Percentiles rank a stretch among this genome's conserved stretches.
Conservation (phyloP, 2,888 invertebrate species). For the Ferrisia virgata region DNA sequence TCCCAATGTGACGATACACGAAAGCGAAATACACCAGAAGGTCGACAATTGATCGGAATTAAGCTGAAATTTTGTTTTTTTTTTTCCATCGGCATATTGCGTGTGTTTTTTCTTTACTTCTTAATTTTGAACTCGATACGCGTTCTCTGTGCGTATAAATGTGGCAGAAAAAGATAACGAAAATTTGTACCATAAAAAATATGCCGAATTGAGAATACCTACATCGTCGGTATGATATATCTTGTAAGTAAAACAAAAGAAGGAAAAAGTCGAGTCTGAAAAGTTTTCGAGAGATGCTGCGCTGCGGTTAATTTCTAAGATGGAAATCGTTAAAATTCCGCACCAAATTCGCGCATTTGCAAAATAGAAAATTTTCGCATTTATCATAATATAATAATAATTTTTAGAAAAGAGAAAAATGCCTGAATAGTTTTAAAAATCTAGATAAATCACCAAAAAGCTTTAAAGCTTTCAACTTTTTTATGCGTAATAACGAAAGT, state of each 20-base stretch:
- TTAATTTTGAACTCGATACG: no score
- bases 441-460: not conserved
- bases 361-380: not conserved
- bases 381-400: slow-evolving; percentile 3
- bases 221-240: not conserved
- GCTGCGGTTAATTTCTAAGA: not conserved
- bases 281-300: not conserved
- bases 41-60: not conserved
- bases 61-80: not conserved
- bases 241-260: not conserved
- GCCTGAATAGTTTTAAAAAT: not conserved
- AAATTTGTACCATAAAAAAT: no score
- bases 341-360: not conserved
- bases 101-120: not conserved
- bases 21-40: not conserved
- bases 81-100: not conserved
- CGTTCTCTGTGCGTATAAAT: no score
- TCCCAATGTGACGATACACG: not conserved
- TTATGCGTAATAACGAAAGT: not conserved
- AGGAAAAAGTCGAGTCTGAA: not conserved
- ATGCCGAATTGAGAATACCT: no score
- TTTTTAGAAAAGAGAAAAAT: not conserved
- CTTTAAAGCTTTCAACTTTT: not conserved
- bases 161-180: no score
- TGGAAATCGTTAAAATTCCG: not conserved